These are phyloP conservation scores for Nemoura dubitans DNA, from an alignment of 2,888 invertebrate genomes.

Conservation along the genomic window DNA sequence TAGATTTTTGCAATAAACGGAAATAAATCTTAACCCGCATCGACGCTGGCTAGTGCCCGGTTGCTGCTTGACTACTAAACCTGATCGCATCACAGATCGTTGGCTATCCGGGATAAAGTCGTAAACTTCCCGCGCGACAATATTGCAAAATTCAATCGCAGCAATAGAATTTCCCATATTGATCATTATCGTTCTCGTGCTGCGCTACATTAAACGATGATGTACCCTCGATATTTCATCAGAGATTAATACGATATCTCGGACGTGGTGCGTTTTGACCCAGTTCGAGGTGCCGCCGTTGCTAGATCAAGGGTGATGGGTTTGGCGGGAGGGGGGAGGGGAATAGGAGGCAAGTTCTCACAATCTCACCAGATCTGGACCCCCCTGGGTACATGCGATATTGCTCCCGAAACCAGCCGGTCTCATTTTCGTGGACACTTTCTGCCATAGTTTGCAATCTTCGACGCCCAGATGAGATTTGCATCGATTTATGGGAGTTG, in stretches of 20 bases:
- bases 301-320: no score
- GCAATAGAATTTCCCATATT: neutral
- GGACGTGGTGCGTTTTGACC: constrained; percentile 7
- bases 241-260: neutral
- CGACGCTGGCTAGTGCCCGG: neutral
- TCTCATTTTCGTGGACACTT: neutral
- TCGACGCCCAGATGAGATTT: neutral
- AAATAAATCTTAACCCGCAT: neutral
- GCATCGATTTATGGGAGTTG: neutral
- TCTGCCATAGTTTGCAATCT: neutral
- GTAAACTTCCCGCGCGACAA: neutral
- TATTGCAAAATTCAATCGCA: neutral
- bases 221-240: neutral
- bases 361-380: neutral
- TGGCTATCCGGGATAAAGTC: neutral
- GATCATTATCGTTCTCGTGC: neutral
- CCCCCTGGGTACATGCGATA: neutral
- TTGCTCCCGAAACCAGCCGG: neutral
- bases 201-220: neutral
- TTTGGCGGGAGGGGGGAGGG: no score
- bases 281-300: neutral
- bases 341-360: neutral
- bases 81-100: neutral
- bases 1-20: constrained; percentile 2
- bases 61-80: neutral